Evolutionary conservation across 1,140 invertebrate genomes (phyloP).

Genomic region (Aphis craccivora): DNA sequence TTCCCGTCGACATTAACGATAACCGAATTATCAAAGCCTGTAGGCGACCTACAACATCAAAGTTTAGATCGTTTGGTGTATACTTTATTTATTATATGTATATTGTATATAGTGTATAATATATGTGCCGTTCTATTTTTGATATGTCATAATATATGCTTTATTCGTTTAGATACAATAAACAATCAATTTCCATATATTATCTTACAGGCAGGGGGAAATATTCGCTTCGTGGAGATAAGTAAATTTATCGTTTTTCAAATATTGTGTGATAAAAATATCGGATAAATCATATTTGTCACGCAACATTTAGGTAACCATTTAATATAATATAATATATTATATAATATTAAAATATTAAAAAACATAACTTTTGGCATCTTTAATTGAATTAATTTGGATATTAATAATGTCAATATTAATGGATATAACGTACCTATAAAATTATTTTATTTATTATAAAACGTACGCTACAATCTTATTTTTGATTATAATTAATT

Average conservation of each 20-base stretch:
- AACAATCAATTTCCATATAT: slow-evolving; percentile 4
- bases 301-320: too few relatives aligned
- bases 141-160: neutral
- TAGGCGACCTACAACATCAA: neutral
- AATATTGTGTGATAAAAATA: too few relatives aligned
- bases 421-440: neutral
- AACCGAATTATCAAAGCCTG: neutral
- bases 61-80: neutral
- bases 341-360: neutral
- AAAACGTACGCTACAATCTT: too few relatives aligned
- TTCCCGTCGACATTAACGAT: neutral
- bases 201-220: neutral
- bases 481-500: neutral
- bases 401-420: neutral
- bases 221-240: neutral
- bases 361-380: neutral
- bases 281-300: too few relatives aligned
- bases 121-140: neutral
- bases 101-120: too few relatives aligned
- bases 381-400: neutral
- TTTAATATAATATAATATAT: neutral
- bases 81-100: neutral
- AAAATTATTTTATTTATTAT: too few relatives aligned
- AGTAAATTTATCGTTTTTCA: too few relatives aligned
- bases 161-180: neutral